A percentile compares a stretch with the other conserved stretches of the same genome.
phyloP scores from a whole-genome alignment of 2,797 vertebrate species.

The Heliangelus exortis region DNA sequence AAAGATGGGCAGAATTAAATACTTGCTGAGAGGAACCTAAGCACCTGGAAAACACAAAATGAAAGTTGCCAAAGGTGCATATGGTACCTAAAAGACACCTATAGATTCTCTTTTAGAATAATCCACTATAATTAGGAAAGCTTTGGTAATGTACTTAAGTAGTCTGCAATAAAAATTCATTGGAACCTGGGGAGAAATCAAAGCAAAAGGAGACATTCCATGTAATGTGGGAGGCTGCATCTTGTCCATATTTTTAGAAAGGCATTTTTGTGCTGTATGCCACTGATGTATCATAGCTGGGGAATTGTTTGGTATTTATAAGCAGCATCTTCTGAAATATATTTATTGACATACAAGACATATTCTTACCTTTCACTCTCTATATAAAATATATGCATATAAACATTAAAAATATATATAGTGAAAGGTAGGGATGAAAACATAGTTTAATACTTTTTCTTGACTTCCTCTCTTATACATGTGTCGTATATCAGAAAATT shows the following conservation, averaged over 20 bases:
- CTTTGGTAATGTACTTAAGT: not conserved
- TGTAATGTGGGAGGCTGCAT: not conserved
- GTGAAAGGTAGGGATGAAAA: not conserved
- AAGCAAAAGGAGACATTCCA: not conserved
- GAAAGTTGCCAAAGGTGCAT: conserved; percentile 9
- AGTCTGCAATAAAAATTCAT: not conserved
- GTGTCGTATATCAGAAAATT: not conserved
- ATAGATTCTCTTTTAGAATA: not conserved
- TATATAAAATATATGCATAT: no score
- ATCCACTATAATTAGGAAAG: not conserved
- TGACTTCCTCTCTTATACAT: not conserved
- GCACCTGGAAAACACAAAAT: not conserved
- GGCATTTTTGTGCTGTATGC: not conserved
- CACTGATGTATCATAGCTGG: not conserved
- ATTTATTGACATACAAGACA: not conserved
- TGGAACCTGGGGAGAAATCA: not conserved
- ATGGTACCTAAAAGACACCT: not conserved
- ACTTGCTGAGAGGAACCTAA: conserved; percentile 31
- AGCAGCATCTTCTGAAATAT: not conserved
- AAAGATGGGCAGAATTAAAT: conserved; percentile 20
- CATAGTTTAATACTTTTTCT: not conserved
- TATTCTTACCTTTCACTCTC: not conserved
- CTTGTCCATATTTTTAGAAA: not conserved
- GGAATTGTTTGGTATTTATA: not conserved
- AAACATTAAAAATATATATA: not conserved